A percentile compares a stretch with the other conserved stretches of the same genome.
phyloP scores from a whole-genome alignment of 1,140 invertebrate genomes.

The Megathymus violae region DNA sequence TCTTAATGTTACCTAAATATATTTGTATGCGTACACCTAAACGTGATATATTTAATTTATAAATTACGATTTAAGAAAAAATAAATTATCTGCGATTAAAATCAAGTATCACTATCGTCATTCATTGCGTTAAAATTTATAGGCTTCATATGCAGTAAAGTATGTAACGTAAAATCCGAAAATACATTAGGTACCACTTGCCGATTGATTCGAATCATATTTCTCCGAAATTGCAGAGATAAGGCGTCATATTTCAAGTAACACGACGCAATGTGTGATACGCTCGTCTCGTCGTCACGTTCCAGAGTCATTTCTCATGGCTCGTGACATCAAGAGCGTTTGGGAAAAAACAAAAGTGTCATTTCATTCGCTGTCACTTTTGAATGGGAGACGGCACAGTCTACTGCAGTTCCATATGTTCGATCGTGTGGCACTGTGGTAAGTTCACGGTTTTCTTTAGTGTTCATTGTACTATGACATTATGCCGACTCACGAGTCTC shows the following conservation, averaged over 20 bases:
- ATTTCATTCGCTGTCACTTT: constrained; percentile 29
- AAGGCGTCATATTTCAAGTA: constrained; percentile 34
- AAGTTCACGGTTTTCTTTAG: background rate
- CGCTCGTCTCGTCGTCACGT: constrained; percentile 23
- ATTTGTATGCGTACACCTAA: no score
- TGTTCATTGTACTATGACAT: constrained; percentile 2
- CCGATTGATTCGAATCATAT: constrained; percentile 34
- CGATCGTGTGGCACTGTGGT: background rate
- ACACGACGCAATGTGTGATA: constrained; percentile 29
- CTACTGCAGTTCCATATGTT: background rate
- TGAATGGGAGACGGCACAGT: constrained; percentile 12
- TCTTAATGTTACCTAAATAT: no score
- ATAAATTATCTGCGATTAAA: background rate
- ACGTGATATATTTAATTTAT: no score
- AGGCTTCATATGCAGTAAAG: background rate
- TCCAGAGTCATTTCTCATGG: constrained; percentile 21
- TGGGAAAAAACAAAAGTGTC: constrained; percentile 28
- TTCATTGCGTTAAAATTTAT: background rate
- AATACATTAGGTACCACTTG: constrained; percentile 15
- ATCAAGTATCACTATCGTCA: background rate
- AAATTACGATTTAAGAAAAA: background rate
- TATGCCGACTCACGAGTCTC: background rate
- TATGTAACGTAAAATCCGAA: constrained; percentile 19
- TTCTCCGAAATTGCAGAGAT: constrained; percentile 28
- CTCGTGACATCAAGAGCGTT: constrained; percentile 23